Percentiles rank a stretch among this genome's conserved stretches.
Evolutionary conservation across 2,888 invertebrate genomes (phyloP).

Genomic region (Drosophila pegasa): DNA sequence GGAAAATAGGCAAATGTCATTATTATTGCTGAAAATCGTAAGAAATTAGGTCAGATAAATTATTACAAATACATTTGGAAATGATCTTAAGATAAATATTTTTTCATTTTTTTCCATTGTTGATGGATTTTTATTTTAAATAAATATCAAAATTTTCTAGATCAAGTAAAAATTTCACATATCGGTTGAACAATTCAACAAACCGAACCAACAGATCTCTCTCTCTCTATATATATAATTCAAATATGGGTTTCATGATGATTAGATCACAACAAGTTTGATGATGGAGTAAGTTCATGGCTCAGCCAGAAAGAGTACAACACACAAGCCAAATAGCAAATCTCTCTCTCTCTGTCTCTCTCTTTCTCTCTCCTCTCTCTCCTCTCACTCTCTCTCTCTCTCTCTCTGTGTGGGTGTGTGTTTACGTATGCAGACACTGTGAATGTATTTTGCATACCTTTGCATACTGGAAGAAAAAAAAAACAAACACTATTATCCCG

Average conservation of each 20-base stretch:
- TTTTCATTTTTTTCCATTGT: too few relatives aligned
- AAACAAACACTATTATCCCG: constrained; percentile 73
- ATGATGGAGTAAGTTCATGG: background rate
- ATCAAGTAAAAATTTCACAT: too few relatives aligned
- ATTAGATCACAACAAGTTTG: background rate
- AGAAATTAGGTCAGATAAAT: too few relatives aligned
- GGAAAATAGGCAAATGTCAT: too few relatives aligned
- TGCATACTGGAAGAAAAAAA: constrained; percentile 54
- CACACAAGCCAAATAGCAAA: constrained; percentile 27
- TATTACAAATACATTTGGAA: too few relatives aligned
- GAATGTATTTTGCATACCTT: constrained; percentile 66
- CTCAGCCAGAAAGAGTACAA: constrained; percentile 16
- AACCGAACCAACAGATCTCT: background rate
- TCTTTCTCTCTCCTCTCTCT: too few relatives aligned
- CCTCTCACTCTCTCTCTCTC: constrained; percentile 1
- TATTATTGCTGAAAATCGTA: too few relatives aligned
- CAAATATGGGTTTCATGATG: background rate
- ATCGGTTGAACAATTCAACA: too few relatives aligned
- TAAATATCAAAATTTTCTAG: too few relatives aligned
- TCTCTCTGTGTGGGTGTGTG: constrained; percentile 12
- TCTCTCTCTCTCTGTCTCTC: background rate
- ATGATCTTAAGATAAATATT: too few relatives aligned
- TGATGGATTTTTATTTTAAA: too few relatives aligned
- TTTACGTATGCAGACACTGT: constrained; percentile 35
- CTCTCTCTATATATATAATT: background rate